phyloP scores from a whole-genome alignment of 2,888 invertebrate genomes.

The Epirrhoe alternata region DNA sequence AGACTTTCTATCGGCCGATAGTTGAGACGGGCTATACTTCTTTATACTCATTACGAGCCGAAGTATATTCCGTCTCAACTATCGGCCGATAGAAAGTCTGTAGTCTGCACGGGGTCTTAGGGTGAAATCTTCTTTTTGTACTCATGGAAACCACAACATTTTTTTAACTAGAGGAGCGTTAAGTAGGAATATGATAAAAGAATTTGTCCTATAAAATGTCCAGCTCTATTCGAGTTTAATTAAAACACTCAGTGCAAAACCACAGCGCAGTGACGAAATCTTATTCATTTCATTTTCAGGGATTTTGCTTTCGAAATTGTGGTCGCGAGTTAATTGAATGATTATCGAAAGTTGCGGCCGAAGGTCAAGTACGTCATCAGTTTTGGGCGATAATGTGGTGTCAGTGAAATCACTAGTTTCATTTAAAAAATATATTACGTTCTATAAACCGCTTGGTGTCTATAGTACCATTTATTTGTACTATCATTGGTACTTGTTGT shows the following conservation, averaged over 20 bases:
- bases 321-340: background rate
- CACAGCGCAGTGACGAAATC: slow-evolving; percentile 31
- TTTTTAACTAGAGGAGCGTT: too few species aligned
- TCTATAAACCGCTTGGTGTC: too few species aligned
- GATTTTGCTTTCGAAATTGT: background rate
- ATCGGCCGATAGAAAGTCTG: too few species aligned
- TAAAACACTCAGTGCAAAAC: slow-evolving; percentile 58
- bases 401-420: background rate
- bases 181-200: background rate
- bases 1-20: too few species aligned
- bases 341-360: background rate
- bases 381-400: background rate
- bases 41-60: too few species aligned
- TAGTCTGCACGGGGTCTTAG: too few species aligned
- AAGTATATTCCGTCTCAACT: too few species aligned
- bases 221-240: slow-evolving; percentile 56
- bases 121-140: too few species aligned
- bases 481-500: too few species aligned
- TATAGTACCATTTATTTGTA: too few species aligned
- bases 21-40: too few species aligned
- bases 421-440: background rate
- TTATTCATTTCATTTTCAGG: background rate
- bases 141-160: too few species aligned
- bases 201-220: slow-evolving; percentile 1
- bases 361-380: background rate